Evolutionary conservation across 2,888 invertebrate genomes (phyloP).

Genomic region (Nomada fucata): DNA sequence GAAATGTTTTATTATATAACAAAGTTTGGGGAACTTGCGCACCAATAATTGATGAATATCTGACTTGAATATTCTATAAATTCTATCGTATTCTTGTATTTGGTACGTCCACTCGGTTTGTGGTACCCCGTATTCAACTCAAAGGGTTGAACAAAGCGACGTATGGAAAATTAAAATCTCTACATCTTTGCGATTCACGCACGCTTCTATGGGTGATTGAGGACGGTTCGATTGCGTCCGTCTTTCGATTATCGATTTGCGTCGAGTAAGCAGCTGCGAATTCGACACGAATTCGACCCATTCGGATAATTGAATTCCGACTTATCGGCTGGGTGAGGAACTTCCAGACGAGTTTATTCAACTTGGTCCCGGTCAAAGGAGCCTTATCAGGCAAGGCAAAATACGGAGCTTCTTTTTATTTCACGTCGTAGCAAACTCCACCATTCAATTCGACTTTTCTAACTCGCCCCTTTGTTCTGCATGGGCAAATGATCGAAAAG

Average conservation of each 20-base stretch:
- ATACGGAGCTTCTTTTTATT: background rate
- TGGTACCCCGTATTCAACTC: too few relatives aligned
- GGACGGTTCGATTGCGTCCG: background rate
- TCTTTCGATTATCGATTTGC: slow-evolving; percentile 10
- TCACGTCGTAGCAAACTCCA: background rate
- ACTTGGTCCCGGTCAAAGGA: background rate
- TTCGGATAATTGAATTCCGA: slow-evolving; percentile 28
- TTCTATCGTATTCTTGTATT: too few relatives aligned
- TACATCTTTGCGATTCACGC: too few relatives aligned
- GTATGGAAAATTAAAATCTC: too few relatives aligned
- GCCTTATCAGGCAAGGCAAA: slow-evolving; percentile 9
- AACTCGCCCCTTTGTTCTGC: background rate
- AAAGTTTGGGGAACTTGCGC: too few relatives aligned
- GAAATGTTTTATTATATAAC: too few relatives aligned
- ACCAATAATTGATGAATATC: too few relatives aligned
- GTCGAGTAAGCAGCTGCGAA: slow-evolving; percentile 26
- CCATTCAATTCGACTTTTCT: background rate
- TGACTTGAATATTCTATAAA: too few relatives aligned
- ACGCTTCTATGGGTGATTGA: background rate
- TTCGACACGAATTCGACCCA: slow-evolving; percentile 26
- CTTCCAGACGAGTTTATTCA: slow-evolving; percentile 33
- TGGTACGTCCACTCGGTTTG: too few relatives aligned
- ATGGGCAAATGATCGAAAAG: background rate
- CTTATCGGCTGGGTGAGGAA: slow-evolving; percentile 18
- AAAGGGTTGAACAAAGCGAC: too few relatives aligned